These are phyloP conservation scores for Eupithecia insigniata DNA, from an alignment of 2,888 invertebrate genomes.

Conservation along the genomic window DNA sequence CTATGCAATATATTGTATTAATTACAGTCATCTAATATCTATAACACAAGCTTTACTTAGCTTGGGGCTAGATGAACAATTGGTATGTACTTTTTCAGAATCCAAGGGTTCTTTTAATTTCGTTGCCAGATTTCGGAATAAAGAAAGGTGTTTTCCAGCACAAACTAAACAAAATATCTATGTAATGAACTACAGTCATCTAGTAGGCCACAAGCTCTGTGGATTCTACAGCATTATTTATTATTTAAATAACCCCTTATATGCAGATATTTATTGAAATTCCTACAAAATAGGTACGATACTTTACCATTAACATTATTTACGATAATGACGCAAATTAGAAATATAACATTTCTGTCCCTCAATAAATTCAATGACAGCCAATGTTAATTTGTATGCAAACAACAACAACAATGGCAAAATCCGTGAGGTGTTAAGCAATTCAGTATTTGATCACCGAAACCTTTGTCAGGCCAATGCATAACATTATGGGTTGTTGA, in stretches of 20 bases:
- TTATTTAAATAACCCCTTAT: neutral
- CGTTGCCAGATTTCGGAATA: neutral
- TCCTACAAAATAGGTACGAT: neutral
- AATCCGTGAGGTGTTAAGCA: conserved; percentile 38
- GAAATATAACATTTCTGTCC: neutral
- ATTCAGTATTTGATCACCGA: conserved; percentile 38
- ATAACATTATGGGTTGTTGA: conserved; percentile 35
- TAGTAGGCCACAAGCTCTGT: no score
- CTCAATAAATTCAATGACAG: conserved; percentile 2
- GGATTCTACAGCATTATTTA: no score
- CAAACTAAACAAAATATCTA: no score
- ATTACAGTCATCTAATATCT: no score
- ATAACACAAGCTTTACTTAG: no score
- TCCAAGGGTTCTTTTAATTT: neutral
- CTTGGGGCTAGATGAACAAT: conserved; percentile 6
- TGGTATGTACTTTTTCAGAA: neutral
- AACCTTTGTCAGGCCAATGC: conserved; percentile 39
- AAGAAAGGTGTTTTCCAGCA: neutral
- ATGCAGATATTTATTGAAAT: no score
- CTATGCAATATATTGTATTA: no score
- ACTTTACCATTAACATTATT: neutral
- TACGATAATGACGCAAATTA: neutral
- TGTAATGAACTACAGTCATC: no score
- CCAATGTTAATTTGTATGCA: conserved; percentile 32
- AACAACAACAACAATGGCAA: conserved; percentile 10